Evolutionary conservation across 2,113 vertebrate genomes (phyloP).

Genomic region (Psilopogon haemacephalus): DNA sequence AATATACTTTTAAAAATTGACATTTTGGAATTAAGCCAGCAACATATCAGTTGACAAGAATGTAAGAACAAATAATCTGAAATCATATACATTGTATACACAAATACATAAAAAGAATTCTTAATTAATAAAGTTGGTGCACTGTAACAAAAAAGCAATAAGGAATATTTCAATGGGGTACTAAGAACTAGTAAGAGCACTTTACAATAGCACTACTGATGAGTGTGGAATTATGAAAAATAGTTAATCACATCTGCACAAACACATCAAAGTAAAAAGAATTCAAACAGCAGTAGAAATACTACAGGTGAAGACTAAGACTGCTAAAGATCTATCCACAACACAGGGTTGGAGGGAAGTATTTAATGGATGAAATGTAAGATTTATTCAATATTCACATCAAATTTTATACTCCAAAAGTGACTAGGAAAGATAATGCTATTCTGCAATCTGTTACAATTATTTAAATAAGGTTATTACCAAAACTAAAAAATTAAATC

Average conservation of each 20-base stretch:
- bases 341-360: background rate
- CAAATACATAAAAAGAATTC: background rate
- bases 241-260: background rate
- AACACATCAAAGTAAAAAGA: background rate
- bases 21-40: background rate
- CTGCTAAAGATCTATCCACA: background rate
- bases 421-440: background rate
- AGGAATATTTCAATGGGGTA: background rate
- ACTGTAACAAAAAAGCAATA: background rate
- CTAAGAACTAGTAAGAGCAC: background rate
- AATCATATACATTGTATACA: background rate
- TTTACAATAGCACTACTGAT: background rate
- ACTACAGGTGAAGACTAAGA: background rate
- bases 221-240: background rate
- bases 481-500: background rate
- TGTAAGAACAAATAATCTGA: constrained; percentile 4
- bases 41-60: background rate
- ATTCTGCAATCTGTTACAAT: background rate
- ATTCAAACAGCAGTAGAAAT: background rate
- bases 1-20: background rate
- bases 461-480: background rate
- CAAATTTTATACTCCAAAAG: background rate
- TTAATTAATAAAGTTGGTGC: background rate
- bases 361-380: background rate
- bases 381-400: background rate